Percentiles rank a stretch among this genome's conserved stretches.
phyloP scores from a whole-genome alignment of 2,113 vertebrate species.

The Arothron firmamentum region DNA sequence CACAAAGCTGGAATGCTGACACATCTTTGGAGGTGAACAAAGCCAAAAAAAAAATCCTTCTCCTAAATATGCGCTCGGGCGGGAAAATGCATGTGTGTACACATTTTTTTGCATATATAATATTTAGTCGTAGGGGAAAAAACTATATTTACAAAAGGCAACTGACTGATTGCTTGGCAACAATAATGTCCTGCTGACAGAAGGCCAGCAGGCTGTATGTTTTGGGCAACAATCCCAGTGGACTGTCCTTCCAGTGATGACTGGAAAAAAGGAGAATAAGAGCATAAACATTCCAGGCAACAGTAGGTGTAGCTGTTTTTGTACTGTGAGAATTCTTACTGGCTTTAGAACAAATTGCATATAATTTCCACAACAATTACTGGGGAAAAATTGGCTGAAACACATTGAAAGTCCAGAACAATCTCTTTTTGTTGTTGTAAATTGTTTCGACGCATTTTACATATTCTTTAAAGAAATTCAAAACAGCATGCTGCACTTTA shows the following conservation, averaged over 20 bases:
- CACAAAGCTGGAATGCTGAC: conserved; percentile 32
- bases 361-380: no score
- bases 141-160: neutral
- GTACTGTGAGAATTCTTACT: neutral
- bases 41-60: conserved; percentile 10
- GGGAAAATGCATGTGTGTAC: no score
- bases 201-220: neutral
- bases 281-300: conserved; percentile 28
- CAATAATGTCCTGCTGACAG: conserved; percentile 16
- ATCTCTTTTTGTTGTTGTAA: no score
- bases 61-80: no score
- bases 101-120: no score
- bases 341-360: no score
- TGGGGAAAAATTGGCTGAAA: no score
- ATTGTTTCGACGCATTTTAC: no score
- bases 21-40: conserved; percentile 10
- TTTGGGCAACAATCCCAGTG: conserved; percentile 32
- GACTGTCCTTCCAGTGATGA: conserved; percentile 33
- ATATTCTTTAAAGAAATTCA: no score
- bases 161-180: conserved; percentile 10
- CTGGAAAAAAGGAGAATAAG: conserved; percentile 15
- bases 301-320: conserved; percentile 2
- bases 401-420: no score
- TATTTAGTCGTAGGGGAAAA: no score
- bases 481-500: no score